phyloP scores from a whole-genome alignment of 2,797 vertebrate genomes.

The Peromyscus aztecus region DNA sequence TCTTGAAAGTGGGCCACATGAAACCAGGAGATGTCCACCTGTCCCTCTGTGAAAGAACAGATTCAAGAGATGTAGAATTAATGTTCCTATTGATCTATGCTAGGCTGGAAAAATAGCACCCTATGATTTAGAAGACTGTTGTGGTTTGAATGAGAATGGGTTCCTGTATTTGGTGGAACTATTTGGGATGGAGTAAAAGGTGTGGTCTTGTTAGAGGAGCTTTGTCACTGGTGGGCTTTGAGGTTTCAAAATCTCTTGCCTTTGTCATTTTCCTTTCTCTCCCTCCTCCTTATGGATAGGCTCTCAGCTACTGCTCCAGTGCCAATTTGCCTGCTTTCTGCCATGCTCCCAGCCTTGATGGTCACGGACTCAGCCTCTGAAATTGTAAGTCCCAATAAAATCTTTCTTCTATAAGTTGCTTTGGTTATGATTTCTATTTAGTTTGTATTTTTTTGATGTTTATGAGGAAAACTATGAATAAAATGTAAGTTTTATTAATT shows the following conservation, averaged over 20 bases:
- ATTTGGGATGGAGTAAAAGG: neutral
- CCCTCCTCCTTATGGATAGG: neutral
- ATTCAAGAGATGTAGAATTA: neutral
- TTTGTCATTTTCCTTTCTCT: neutral
- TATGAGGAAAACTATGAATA: neutral
- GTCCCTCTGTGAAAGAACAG: conserved; percentile 38
- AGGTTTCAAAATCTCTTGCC: neutral
- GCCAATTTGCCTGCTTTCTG: too few species aligned
- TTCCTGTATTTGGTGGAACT: neutral
- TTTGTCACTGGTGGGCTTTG: neutral
- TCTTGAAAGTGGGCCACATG: conserved; percentile 71
- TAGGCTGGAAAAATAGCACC: neutral
- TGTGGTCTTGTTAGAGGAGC: neutral
- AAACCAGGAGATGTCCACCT: neutral
- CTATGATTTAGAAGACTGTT: neutral
- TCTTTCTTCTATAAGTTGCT: neutral
- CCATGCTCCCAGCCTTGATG: neutral
- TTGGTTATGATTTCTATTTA: neutral
- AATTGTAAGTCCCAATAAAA: neutral
- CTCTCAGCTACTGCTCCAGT: neutral
- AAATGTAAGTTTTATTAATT: neutral
- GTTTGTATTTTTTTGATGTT: neutral
- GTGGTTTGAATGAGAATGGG: neutral
- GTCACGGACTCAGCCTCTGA: neutral
- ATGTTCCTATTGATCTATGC: too few species aligned